Evolutionary conservation across 2,797 vertebrate genomes (phyloP).

Genomic region (Lacerta agilis): DNA sequence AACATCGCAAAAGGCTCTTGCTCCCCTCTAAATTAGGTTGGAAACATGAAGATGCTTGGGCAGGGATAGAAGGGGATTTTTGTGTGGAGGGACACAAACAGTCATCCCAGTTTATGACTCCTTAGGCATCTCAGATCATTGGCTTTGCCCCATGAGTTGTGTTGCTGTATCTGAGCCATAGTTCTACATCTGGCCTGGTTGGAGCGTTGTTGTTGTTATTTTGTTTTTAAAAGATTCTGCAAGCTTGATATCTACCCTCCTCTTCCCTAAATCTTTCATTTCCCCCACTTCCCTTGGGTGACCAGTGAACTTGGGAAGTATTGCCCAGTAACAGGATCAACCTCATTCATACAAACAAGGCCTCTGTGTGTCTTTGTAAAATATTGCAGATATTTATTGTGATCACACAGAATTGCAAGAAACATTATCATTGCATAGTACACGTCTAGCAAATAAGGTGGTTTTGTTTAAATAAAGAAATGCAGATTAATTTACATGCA

Average conservation of each 20-base stretch:
- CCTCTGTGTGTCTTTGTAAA: neutral
- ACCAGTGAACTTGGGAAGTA: neutral
- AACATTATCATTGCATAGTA: neutral
- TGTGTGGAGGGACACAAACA: neutral
- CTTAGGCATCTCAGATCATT: neutral
- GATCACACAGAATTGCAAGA: neutral
- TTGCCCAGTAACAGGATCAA: neutral
- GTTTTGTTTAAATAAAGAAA: neutral
- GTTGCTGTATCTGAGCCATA: neutral
- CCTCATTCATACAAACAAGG: neutral
- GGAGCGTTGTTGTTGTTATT: too few species aligned
- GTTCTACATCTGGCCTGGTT: neutral
- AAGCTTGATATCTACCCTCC: neutral
- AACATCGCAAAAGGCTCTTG: neutral
- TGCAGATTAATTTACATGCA: constrained; percentile 15
- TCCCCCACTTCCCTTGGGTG: neutral
- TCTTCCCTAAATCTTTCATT: neutral
- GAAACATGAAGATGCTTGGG: neutral
- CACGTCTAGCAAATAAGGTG: neutral
- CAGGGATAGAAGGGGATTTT: neutral
- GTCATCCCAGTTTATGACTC: neutral
- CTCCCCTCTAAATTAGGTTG: neutral
- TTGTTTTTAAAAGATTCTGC: neutral
- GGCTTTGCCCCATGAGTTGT: neutral
- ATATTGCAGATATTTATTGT: neutral